phyloP scores from a whole-genome alignment of 2,888 invertebrate species.

The Ptycholaimellus sp. region DNA sequence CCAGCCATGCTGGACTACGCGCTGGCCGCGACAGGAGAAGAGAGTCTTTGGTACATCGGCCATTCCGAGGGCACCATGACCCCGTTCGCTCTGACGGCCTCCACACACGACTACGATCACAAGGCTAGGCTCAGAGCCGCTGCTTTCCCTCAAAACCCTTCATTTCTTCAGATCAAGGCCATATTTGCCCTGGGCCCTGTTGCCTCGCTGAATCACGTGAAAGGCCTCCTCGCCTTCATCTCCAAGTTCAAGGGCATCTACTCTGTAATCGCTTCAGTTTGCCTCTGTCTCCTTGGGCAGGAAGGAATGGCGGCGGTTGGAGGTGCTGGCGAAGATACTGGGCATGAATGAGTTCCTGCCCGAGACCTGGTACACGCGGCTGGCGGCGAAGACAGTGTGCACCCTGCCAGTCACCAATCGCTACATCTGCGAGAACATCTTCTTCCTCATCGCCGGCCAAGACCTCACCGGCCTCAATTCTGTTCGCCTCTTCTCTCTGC shows the following conservation, averaged over 20 bases:
- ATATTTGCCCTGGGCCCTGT: constrained; percentile 15
- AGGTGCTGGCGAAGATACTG: not conserved
- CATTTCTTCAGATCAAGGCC: constrained; percentile 8
- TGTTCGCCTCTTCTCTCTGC: not conserved
- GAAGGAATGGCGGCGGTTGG: too few species aligned
- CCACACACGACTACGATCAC: constrained; percentile 16
- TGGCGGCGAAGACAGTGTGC: not conserved
- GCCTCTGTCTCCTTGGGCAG: constrained; percentile 21
- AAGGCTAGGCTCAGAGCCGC: constrained; percentile 16
- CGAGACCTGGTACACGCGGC: not conserved
- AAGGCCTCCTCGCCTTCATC: constrained; percentile 16
- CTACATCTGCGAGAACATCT: not conserved
- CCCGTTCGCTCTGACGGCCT: constrained; percentile 22
- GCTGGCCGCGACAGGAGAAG: constrained; percentile 34
- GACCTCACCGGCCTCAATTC: not conserved
- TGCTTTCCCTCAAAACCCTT: too few species aligned
- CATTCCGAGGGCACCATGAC: constrained; percentile 54
- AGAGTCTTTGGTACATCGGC: constrained; percentile 48
- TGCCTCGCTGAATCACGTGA: constrained; percentile 22
- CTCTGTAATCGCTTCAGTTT: constrained; percentile 31
- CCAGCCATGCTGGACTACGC: constrained; percentile 57
- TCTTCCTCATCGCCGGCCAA: constrained; percentile 1
- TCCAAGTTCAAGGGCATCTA: constrained; percentile 5
- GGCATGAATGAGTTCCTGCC: not conserved
- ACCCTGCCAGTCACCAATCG: not conserved